Evolutionary conservation across 2,113 vertebrate species (phyloP), one percentile per base, ranked within the genome.

Genomic region (Oostethus manadensis): DNA sequence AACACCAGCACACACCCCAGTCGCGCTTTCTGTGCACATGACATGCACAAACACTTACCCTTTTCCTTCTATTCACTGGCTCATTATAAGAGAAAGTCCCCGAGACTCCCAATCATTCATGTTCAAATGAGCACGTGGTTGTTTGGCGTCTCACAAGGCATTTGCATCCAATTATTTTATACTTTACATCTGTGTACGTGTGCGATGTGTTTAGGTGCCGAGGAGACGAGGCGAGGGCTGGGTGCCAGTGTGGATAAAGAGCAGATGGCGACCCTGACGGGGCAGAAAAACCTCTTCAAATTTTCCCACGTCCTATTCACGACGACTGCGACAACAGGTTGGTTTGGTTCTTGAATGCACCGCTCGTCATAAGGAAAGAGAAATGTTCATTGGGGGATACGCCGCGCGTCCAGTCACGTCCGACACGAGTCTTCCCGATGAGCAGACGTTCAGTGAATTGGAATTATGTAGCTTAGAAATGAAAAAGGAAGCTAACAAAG

Each of bases 251-350:
- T 71, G 80, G 80, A 81, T 85, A 81, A 76, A 84, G 83, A 84
- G 81, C 85, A 87, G 85, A 87, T 85, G 85, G 85, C 68, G 71
- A 67, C 76, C 79, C 81, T 76, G 80, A 81, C 78, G 57, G 61
- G 65, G 74, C 66, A 75, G 62, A 81, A 80, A 76, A 81, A 35
- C 3, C 26, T n/a, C 78, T 70, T 78, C 68, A 62, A n/a, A 56
- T 65, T 78, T 40, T 84, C 82, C 80, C 78, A 81, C 78, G 79
- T 80, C 81, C 73, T 69, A 71, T 66, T 45, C 50, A 61, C 79
- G 80, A 61, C 62, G 60, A 51, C 63, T 67, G 63, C 60, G 26
- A 70, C 40, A 70, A 70, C 58, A 62, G 70, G 63, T 68, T 58
- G 50, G 62, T 72, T 78, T 78, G 78, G 69, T 74, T 57, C 71